Base-by-base conservation (phyloP, 2,888 invertebrate genomes). In the Teleogryllus oceanicus region DNA sequence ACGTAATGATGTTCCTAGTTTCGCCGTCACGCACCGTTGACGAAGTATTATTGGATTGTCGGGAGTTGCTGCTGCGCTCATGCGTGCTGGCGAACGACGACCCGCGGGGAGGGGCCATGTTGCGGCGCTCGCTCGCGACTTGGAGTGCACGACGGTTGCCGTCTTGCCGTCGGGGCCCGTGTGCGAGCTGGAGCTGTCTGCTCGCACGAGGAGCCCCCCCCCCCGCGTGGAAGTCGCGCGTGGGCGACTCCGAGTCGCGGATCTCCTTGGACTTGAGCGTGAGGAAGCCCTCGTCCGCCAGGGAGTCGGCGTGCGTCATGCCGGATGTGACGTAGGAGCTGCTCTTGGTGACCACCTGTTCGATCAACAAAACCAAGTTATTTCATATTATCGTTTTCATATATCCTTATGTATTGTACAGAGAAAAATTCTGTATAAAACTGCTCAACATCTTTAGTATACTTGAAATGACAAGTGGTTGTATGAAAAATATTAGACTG, bases 221-320 rank as follows among this genome's bases (percentile, higher is more conserved):
- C 16, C 16, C 16, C 37, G 79, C 75, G 75, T 84, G 86, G 80
- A 87, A 85, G 78, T 92, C 92, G 87, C 91, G 90, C 80, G 92
- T 92, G 50, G 94, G 94, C 81, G 93, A 93, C 87, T 92, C 92
- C 24, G 94, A 93, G 86, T 94, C 94, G 81, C 94, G 90, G 82
- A 94, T 92, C 88, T 94, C 94, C 88, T 94, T 94, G 84, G 91
- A 91, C 88, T 94, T 94, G 87, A 94, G 89, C 83, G 92, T 92
- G 86, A 93, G 90, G 88, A 94, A 94, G 86, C 91, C 93, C 87
- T 94, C 93, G 87, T 94, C 94, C 79, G 90, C 90, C 85, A 94
- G 89, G 18, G 92, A 92, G 85, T 92, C 92, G 79, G 93, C 92
- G 86, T 94, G 93, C 16, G 84, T 84, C 51, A 82, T 82, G 51